Evolutionary conservation across 2,797 vertebrate species (phyloP), one percentile per base, ranked within the genome.

Genomic region (Tolypeutes matacus): DNA sequence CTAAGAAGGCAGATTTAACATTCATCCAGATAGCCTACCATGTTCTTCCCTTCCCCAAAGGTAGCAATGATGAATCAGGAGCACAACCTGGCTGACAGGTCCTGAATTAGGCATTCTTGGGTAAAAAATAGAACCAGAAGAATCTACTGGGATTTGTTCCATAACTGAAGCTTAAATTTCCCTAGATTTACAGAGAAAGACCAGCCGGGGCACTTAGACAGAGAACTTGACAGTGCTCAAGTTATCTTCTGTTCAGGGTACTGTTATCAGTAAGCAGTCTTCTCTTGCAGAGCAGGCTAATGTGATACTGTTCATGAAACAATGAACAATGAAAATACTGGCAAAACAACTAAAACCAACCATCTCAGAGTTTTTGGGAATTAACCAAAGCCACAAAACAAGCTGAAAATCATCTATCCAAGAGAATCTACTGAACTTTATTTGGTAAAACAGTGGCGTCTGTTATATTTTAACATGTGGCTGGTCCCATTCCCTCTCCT

Each of bases 341-440:
- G 27, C 77, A 88, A 94, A 56, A 9, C 39, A 39, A 39, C 39
- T 39, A 39, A 39, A 39, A 39, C 39, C 39, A 39, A 39, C 39
- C 39, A 39, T 83, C 84, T 88, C 42, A 87, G 72, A 90, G 78
- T 46, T 70, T 27, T 39, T 46, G 70, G 39, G 67, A 89, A 92
- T 70, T 83, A 72, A 87, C 46, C 64, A 78, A 77, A 93, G 82
- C 56, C 77, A 81, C 29, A 64, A 36, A 88, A 81, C 36, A 84
- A 93, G 72, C 31, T 84, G 69, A 84, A 86, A 95, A 65, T 29
- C 64, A 72, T 83, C 27, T 73, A 62, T 83, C 18, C 15, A 39
- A 39, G 46, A 90, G 51, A 86, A 94, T 81, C 18, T 49, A 70
- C 36, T 89, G 67, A 84, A 58, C 21, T 91, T 60, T 21, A 39